A percentile compares a stretch with the other conserved stretches of the same genome.
These are phyloP conservation scores for Chlorospingus semifuscus DNA, from an alignment of 2,797 vertebrate species.

Conservation along the genomic window DNA sequence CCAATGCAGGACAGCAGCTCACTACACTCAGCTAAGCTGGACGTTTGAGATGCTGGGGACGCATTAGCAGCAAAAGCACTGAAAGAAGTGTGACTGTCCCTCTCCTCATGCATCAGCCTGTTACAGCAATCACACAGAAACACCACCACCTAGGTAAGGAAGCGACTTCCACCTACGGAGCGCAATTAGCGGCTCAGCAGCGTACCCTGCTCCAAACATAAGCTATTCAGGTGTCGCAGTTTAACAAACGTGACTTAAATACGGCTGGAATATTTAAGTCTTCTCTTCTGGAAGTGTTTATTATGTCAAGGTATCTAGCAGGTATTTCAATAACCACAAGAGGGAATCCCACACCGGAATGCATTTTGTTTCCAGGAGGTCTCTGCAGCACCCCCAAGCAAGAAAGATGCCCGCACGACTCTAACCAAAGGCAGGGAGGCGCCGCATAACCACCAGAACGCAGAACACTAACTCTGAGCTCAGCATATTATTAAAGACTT, in stretches of 20 bases:
- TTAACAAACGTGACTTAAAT: slow-evolving; percentile 35
- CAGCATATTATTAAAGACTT: slow-evolving; percentile 29
- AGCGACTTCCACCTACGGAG: not conserved
- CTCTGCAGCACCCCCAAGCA: not conserved
- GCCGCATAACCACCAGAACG: slow-evolving; percentile 52
- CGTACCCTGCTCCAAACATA: not conserved
- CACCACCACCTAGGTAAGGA: not conserved
- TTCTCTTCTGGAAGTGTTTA: slow-evolving; percentile 41
- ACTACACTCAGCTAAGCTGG: not conserved
- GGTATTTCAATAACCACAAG: not conserved
- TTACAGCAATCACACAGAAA: not conserved
- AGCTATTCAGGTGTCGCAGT: not conserved
- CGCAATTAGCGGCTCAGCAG: not conserved
- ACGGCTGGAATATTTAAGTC: slow-evolving; percentile 40
- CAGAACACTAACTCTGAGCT: slow-evolving; percentile 51
- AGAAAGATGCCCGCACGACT: slow-evolving; percentile 8
- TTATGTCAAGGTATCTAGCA: slow-evolving; percentile 1
- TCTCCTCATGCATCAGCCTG: slow-evolving; percentile 20
- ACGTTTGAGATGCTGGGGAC: not conserved
- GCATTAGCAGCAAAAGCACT: slow-evolving; percentile 34
- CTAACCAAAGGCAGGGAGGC: slow-evolving; percentile 5
- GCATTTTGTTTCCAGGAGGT: slow-evolving; percentile 10
- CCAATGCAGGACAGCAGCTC: not conserved
- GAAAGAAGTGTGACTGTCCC: slow-evolving; percentile 1
- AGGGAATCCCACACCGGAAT: not conserved